Evolutionary conservation across 2,888 invertebrate species (phyloP).

Genomic region (Allacma fusca): DNA sequence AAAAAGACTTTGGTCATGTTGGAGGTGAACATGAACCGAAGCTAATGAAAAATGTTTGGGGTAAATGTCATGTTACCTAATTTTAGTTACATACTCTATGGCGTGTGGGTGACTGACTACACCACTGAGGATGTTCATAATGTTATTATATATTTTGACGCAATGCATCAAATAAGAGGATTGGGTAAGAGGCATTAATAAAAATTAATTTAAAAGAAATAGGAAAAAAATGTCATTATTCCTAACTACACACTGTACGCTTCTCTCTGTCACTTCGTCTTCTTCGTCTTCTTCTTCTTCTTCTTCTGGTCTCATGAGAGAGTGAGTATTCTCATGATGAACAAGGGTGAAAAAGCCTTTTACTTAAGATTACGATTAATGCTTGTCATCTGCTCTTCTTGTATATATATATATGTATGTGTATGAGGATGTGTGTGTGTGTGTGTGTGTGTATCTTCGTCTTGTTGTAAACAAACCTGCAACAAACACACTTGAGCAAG

Average conservation of each 20-base stretch:
- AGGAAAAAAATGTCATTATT: conserved; percentile 28
- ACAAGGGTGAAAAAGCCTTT: neutral
- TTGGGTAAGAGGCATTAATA: conserved; percentile 20
- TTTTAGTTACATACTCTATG: neutral
- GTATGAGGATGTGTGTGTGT: no score
- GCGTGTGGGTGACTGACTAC: neutral
- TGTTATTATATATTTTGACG: conserved; percentile 23
- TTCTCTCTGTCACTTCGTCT: no score
- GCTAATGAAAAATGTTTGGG: neutral
- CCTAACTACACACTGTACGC: neutral
- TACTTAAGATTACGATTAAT: conserved; percentile 9
- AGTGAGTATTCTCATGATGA: neutral
- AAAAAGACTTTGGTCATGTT: neutral
- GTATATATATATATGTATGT: no score
- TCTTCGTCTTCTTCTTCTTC: no score
- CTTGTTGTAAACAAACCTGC: neutral
- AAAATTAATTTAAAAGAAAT: conserved; percentile 26
- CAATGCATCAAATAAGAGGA: conserved; percentile 13
- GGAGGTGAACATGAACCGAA: neutral
- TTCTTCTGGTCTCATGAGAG: no score
- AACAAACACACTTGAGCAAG: conserved; percentile 3
- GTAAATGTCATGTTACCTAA: neutral
- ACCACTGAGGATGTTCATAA: neutral
- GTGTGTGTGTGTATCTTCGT: no score
- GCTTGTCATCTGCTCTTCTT: neutral